Conservation (phyloP, 2,797 vertebrate species). For the Fratercula arctica region DNA sequence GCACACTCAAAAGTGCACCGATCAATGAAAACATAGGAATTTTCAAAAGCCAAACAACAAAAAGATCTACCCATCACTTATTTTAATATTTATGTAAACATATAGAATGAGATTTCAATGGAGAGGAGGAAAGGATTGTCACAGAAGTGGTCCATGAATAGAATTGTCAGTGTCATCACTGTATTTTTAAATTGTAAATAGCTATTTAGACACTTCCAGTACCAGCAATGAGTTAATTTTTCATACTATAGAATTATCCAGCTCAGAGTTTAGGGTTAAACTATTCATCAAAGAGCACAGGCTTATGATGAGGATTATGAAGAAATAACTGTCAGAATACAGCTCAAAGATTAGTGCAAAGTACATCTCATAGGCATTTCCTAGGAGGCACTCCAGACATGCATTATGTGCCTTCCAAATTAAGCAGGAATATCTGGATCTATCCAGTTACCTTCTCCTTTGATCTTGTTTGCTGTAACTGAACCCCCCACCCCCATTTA, state of each 20-base stretch:
- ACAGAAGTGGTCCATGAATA: not conserved
- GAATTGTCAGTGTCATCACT: not conserved
- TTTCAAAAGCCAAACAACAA: slow-evolving; percentile 16
- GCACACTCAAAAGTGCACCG: not conserved
- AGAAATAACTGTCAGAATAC: slow-evolving; percentile 76
- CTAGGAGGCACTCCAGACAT: slow-evolving; percentile 69
- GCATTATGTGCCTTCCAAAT: slow-evolving; percentile 71
- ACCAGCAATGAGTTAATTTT: slow-evolving; percentile 49
- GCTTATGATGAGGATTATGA: slow-evolving; percentile 75
- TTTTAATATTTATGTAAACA: slow-evolving; percentile 36
- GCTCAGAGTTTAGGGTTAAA: slow-evolving; percentile 73
- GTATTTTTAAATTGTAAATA: slow-evolving; percentile 10
- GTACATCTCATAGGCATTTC: slow-evolving; percentile 71
- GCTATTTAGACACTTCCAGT: not conserved
- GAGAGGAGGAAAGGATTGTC: not conserved
- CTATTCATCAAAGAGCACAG: slow-evolving; percentile 69
- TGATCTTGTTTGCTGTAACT: slow-evolving; percentile 70
- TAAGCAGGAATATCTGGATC: slow-evolving; percentile 69
- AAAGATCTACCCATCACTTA: not conserved
- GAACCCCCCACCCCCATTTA: slow-evolving; percentile 44
- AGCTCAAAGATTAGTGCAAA: slow-evolving; percentile 75
- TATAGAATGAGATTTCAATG: not conserved
- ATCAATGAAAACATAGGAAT: slow-evolving; percentile 19
- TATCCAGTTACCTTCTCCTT: slow-evolving; percentile 68
- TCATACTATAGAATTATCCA: slow-evolving; percentile 52